phyloP scores from a whole-genome alignment of 1,140 invertebrate genomes.

The Mizuhopecten yessoensis region DNA sequence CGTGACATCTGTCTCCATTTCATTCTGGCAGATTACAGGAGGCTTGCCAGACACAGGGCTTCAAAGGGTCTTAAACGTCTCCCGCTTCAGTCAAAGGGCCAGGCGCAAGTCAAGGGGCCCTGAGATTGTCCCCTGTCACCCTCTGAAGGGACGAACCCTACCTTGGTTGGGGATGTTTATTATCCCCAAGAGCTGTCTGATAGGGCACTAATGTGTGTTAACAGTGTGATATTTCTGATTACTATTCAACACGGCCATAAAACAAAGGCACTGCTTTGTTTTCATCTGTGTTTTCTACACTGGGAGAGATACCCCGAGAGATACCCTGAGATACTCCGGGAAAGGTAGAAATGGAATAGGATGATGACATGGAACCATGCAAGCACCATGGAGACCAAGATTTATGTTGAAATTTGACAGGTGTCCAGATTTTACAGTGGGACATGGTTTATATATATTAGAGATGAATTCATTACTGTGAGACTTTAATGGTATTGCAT shows the following conservation, averaged over 20 bases:
- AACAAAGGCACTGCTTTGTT: constrained; percentile 5
- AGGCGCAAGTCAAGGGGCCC: constrained; percentile 30
- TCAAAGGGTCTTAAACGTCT: neutral
- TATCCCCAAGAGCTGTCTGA: neutral
- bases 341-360: too few relatives aligned
- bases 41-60: neutral
- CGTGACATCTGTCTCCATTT: constrained; percentile 15
- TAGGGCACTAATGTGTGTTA: constrained; percentile 25
- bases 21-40: neutral
- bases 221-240: neutral
- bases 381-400: too few relatives aligned
- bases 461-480: too few relatives aligned
- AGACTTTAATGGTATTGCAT: too few relatives aligned
- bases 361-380: too few relatives aligned
- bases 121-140: constrained; percentile 11
- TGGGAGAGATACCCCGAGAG: too few relatives aligned
- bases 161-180: neutral
- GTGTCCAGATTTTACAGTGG: too few relatives aligned
- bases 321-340: neutral
- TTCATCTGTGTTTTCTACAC: neutral
- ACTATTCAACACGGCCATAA: neutral
- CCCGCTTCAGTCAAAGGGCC: neutral
- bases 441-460: too few relatives aligned
- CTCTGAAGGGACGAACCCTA: neutral
- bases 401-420: too few relatives aligned